A percentile compares a stretch with the other conserved stretches of the same genome.
Evolutionary conservation across 2,113 vertebrate genomes (phyloP).

Genomic region (Ictalurus furcatus): DNA sequence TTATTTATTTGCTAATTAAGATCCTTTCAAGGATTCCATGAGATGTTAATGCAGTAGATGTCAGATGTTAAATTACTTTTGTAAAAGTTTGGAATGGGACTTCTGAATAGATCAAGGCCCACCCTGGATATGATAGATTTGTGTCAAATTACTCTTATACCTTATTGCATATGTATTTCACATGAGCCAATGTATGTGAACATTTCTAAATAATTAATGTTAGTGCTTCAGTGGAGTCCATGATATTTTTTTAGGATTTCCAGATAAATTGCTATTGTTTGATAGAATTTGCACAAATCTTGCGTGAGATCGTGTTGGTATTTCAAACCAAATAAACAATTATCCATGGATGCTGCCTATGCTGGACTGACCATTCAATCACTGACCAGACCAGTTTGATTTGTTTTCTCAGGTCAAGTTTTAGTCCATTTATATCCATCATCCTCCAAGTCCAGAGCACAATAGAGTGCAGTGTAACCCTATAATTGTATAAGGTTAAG

Average conservation of each 20-base stretch:
- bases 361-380: not conserved
- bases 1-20: not conserved
- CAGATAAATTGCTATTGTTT: not conserved
- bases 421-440: conserved; percentile 24
- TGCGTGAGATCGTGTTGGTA: not conserved
- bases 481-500: conserved; percentile 29
- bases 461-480: conserved; percentile 11
- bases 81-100: not conserved
- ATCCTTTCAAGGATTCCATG: not conserved
- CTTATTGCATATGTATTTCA: not conserved
- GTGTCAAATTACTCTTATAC: not conserved
- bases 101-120: not conserved
- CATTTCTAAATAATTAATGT: not conserved
- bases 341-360: not conserved
- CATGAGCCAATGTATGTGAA: not conserved
- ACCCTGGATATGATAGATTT: not conserved
- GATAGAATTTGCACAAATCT: not conserved
- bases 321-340: not conserved
- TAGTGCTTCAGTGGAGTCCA: not conserved
- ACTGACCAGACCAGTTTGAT: not conserved
- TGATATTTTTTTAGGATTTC: not conserved
- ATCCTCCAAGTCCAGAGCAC: not conserved
- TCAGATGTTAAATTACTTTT: conserved; percentile 11
- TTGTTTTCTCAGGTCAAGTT: not conserved
- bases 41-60: not conserved